Conservation (phyloP, 2,113 vertebrate species). For the Acrocephalus arundinaceus region DNA sequence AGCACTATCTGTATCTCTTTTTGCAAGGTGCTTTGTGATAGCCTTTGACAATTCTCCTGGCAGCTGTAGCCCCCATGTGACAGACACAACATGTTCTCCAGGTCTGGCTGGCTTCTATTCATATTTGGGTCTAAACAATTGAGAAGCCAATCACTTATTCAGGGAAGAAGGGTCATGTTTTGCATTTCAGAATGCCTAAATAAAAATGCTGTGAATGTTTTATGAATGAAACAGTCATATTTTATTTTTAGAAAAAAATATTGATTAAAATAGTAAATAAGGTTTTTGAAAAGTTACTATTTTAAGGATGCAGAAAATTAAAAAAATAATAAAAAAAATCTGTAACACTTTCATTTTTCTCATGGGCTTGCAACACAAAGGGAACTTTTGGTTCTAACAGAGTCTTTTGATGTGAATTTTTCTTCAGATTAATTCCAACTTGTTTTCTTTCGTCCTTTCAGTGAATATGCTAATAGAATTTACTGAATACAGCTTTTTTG, state of each 20-base stretch:
- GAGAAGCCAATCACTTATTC: not conserved
- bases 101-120: not conserved
- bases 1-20: not conserved
- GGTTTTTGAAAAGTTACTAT: not conserved
- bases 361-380: not conserved
- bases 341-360: not conserved
- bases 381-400: not conserved
- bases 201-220: not conserved
- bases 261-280: not conserved
- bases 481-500: constrained; percentile 32
- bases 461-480: constrained; percentile 45
- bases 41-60: not conserved
- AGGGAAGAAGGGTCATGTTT: not conserved
- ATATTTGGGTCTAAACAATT: not conserved
- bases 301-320: not conserved
- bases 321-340: not conserved
- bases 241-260: not conserved
- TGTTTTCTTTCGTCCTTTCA: not conserved
- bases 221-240: not conserved
- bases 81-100: not conserved
- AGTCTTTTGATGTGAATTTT: constrained; percentile 4
- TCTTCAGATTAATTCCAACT: constrained; percentile 23
- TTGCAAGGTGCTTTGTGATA: not conserved
- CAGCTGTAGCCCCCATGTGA: not conserved
- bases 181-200: not conserved